A percentile compares a stretch with the other conserved stretches of the same genome.
phyloP scores from a whole-genome alignment of 2,888 invertebrate genomes.

The Merodon equestris region DNA sequence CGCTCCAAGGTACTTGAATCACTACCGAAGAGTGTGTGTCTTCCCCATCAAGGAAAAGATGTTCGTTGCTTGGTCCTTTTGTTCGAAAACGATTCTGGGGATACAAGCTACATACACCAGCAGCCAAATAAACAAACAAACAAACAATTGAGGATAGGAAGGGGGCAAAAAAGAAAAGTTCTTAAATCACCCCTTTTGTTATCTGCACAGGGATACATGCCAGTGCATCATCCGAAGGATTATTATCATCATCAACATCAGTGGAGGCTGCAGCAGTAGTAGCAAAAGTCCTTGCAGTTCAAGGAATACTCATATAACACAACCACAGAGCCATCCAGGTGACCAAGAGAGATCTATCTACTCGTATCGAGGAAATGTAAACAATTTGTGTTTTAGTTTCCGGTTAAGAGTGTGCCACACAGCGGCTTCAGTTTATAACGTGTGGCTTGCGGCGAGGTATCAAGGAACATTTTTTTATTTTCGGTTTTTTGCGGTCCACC shows the following conservation, averaged over 20 bases:
- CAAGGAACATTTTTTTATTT: not conserved
- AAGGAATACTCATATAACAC: too few species aligned
- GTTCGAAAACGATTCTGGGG: conserved; percentile 28
- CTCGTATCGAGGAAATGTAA: conserved; percentile 57
- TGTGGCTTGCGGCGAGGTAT: too few species aligned
- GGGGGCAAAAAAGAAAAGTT: conserved; percentile 13
- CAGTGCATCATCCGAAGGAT: conserved; percentile 45
- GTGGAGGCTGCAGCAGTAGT: conserved; percentile 18
- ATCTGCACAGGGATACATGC: conserved; percentile 34
- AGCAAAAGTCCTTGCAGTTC: too few species aligned
- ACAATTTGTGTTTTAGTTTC: conserved; percentile 57
- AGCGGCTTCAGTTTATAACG: not conserved
- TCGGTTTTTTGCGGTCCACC: not conserved
- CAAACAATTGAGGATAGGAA: conserved; percentile 26
- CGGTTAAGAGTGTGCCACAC: conserved; percentile 32
- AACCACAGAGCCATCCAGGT: conserved; percentile 1
- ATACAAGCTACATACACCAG: conserved; percentile 18
- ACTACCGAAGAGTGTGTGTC: conserved; percentile 25
- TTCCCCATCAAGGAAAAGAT: conserved; percentile 17
- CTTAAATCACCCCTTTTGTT: conserved; percentile 35
- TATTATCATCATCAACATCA: conserved; percentile 23
- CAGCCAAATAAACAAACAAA: conserved; percentile 24
- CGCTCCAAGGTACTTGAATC: conserved; percentile 54
- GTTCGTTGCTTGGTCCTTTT: conserved; percentile 39
- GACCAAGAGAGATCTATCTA: conserved; percentile 54